Base-by-base conservation (phyloP, 1,140 invertebrate species). In the Zaprionus capensis region DNA sequence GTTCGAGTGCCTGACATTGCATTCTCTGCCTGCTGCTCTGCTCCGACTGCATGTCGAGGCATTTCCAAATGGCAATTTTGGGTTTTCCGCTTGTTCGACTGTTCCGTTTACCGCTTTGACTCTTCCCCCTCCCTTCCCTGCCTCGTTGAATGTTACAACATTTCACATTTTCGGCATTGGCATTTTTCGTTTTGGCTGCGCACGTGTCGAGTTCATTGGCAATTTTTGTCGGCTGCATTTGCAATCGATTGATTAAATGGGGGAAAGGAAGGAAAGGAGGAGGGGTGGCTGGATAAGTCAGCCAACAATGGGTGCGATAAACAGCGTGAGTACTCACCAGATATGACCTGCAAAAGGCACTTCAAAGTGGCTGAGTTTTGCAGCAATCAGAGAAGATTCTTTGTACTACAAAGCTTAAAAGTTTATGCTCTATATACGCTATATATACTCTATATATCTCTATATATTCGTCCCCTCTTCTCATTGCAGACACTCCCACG, bases 231-330 rank as follows among this genome's bases (percentile, higher is more conserved):
- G 41, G 20, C 46, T 74, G 28, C 34, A 62, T 62, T 70, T 58
- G 72, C 44, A 46, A 76, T 61, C 73, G 73, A 76, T 76, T 76
- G 69, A 71, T 76, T 76, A 71, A 76, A 71, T 51, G 71, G 59
- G 20, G 46, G 22, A 0, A 0, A 11, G 31, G 3, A 31, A 3
- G 0, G 31, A 34, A 11, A 34, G 31, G 31, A 20, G 22, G 0
- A 34, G 31, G n/a, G n/a, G 7, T 9, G 12, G 20, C 2, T 1
- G 20, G 20, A 11, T 22, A 46, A 46, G 44, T 46, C 9, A 34
- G 31, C 66, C n/a, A 63, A 68, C 51, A 51, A 51, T 51, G n/a
- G n/a, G 15, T n/a, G 31, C 31, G 31, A 34, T 34, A 34, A 34
- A 34, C 31, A 34, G 31, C 0, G 3, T 34, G 31, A 11, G 9